Percentiles rank a stretch among this genome's conserved stretches.
Evolutionary conservation across 2,797 vertebrate species (phyloP).

Genomic region (Enteromius anoplus): DNA sequence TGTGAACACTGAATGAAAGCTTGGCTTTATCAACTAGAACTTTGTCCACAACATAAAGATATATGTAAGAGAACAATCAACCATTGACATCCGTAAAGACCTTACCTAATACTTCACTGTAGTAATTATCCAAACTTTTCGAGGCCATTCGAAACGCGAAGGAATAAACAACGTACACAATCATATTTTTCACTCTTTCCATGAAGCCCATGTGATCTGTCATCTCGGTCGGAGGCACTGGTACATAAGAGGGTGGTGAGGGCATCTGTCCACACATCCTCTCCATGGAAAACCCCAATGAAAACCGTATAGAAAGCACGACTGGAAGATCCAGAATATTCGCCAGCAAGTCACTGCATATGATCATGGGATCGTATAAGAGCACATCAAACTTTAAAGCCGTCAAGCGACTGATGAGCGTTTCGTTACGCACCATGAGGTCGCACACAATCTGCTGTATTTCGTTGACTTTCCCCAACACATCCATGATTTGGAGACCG

Average conservation of each 20-base stretch:
- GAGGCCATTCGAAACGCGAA: neutral
- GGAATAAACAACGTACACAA: constrained; percentile 65
- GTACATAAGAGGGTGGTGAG: constrained; percentile 73
- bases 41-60: neutral
- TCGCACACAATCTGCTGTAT: constrained; percentile 45
- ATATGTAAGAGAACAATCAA: neutral
- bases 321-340: constrained; percentile 74
- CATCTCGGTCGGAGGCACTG: constrained; percentile 65
- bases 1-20: neutral
- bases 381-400: constrained; percentile 57
- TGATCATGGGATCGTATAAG: constrained; percentile 60
- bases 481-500: constrained; percentile 4
- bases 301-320: constrained; percentile 73
- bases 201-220: constrained; percentile 76
- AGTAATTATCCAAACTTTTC: constrained; percentile 67
- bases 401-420: constrained; percentile 50
- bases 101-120: constrained; percentile 76
- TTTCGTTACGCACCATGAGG: constrained; percentile 47
- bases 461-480: neutral
- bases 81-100: neutral
- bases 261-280: constrained; percentile 81
- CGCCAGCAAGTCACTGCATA: constrained; percentile 55
- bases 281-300: constrained; percentile 75
- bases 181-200: constrained; percentile 75
- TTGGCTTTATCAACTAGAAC: neutral